Evolutionary conservation across 2,888 invertebrate genomes (phyloP), one percentile per base, ranked within the genome.

Genomic region (Pocota personata): DNA sequence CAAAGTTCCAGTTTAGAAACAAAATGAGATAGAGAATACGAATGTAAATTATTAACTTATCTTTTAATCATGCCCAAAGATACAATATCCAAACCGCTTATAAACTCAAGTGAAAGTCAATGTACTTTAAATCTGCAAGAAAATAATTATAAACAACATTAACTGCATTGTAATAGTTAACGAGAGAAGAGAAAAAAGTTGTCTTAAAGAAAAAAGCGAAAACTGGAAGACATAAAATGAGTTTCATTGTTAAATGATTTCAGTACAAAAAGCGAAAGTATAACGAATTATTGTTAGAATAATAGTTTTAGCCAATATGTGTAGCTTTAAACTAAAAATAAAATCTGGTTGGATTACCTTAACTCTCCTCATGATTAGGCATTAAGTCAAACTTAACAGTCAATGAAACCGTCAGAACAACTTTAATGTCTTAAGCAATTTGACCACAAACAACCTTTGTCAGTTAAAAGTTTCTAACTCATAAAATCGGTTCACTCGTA

Each of bases 151-250:
- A 19, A 46, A 58, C 37, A 58, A 24, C n/a, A 7, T 24, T n/a
- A 40, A 60, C 8, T 40, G 24, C 27, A 10, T 46, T 62, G 10
- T 46, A 27, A 10, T 14, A 2, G 30, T 46, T 30, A 7, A 46
- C 7, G 10, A 12, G 5, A n/a, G 27, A 46, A 62, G 43, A 12
- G 30, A 40, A 16, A 30, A 27, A 12, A 24, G 40, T 40, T 14
- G 58, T 5, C 40, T 10, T 8, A n/a, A 46, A 46, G 19, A 40
- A 21, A 60, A 40, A 14, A 60, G 24, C 60, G 60, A 60, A 60
- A 46, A 43, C 62, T 62, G 27, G 30, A 62, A 62, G 10, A 2
- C 43, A 30, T 62, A 16, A 62, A 62, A 46, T 24, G 24, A 58
- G 14, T 40, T 40, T 40, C 40, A 10, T 19, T 46, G 46, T 46